A percentile compares a stretch with the other conserved stretches of the same genome.
phyloP scores from a whole-genome alignment of 2,888 invertebrate species.

The Fragum fragum region DNA sequence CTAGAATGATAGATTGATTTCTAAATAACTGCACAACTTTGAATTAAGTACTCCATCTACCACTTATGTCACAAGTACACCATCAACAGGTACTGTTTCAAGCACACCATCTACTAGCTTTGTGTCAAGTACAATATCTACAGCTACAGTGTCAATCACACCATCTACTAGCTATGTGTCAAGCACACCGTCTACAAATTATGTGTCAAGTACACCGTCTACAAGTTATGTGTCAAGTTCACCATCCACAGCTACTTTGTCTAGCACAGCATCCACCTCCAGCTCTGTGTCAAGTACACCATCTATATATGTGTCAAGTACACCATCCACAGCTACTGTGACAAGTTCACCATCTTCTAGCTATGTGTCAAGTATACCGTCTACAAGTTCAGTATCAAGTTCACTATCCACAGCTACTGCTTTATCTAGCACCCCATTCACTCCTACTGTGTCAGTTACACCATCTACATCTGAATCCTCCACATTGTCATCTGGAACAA shows the following conservation, averaged over 20 bases:
- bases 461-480: no score
- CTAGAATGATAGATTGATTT: no score
- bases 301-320: background rate
- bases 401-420: background rate
- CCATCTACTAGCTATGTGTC: background rate
- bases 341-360: slow-evolving; percentile 17
- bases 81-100: slow-evolving; percentile 3
- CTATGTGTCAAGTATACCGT: background rate
- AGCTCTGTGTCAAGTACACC: background rate
- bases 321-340: background rate
- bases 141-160: background rate
- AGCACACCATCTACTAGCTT: slow-evolving; percentile 12
- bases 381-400: background rate
- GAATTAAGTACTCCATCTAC: slow-evolving; percentile 20
- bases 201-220: slow-evolving; percentile 6
- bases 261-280: background rate
- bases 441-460: background rate
- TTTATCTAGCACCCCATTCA: background rate
- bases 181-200: background rate
- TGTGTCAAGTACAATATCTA: background rate
- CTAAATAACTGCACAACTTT: background rate
- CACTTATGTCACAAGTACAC: background rate
- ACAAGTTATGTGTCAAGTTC: slow-evolving; percentile 3
- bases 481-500: no score
- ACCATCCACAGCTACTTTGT: slow-evolving; percentile 2